Base-by-base conservation (phyloP, 2,797 vertebrate species). In the Anguilla marmorata region DNA sequence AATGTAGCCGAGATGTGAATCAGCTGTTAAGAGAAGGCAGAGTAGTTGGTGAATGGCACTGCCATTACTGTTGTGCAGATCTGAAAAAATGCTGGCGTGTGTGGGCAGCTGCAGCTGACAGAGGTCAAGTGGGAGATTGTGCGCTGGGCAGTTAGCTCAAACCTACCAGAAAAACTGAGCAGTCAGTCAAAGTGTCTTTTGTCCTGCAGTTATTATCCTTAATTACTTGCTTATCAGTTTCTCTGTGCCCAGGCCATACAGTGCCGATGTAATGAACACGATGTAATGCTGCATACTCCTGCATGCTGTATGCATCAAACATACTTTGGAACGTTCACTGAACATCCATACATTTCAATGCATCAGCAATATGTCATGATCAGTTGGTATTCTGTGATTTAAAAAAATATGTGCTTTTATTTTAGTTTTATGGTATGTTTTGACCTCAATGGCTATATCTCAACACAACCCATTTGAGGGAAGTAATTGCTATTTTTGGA, bases 401-500 rank as follows among this genome's bases (percentile, higher is more conserved):
- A 79, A 66, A 50, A 16, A 88, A 41, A 41, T 14, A 85, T 69
- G 80, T 60, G 21, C 27, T 87, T 88, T 87, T 60, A 85, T 76
- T 89, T 85, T 33, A 74, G 86, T 66, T 2, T 85, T 21, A 58
- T 45, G 80, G 82, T 86, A 56, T 45, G 19, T 50, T 60, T 87
- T 87, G 60, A 82, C 5, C 69, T 27, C 84, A 33, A 60, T 83
- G 87, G 72, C 80, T 86, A 14, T 87, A 79, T 82, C 33, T n/a
- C 76, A 54, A 84, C 45, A 69, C 0, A 50, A 85, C 12, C 86
- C 66, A 80, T 86, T 83, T 86, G 66, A 85, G 86, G 52, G 48
- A 19, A 66, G 85, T 56, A 89, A 86, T 50, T 88, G 19, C 21
- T 89, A 89, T 87, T 87, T 84, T 24, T 87, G 58, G 19, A 50